Conservation (phyloP, 2,888 invertebrate species). For the Caenorhabditis virilis region DNA sequence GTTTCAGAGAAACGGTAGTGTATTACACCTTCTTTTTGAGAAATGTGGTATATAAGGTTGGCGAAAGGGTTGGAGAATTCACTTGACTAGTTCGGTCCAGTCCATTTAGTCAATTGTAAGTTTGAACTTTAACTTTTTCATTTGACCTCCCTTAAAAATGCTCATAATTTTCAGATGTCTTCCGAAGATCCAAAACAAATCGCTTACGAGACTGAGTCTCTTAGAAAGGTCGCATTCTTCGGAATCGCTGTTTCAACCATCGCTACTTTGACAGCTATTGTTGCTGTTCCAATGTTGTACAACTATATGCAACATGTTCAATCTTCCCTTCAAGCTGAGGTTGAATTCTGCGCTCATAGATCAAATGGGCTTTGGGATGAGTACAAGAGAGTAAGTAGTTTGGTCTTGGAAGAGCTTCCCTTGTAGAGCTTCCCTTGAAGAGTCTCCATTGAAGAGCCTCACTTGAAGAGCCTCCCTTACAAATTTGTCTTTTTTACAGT, state of each 20-base stretch:
- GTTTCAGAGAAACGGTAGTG: no score
- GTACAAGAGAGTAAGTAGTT: conserved; percentile 42
- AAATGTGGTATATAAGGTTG: conserved; percentile 26
- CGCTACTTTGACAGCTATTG: conserved; percentile 54
- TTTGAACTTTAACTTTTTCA: no score
- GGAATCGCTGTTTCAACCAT: conserved; percentile 58
- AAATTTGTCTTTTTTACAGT: conserved; percentile 16
- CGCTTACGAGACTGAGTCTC: conserved; percentile 45
- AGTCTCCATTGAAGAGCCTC: background rate
- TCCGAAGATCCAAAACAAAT: conserved; percentile 45
- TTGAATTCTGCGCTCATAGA: conserved; percentile 55
- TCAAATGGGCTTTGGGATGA: conserved; percentile 57
- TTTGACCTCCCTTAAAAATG: background rate
- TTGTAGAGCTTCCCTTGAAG: background rate
- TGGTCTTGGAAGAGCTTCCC: background rate
- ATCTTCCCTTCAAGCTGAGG: conserved; percentile 53
- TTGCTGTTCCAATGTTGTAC: conserved; percentile 58
- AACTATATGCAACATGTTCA: conserved; percentile 60
- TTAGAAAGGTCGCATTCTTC: conserved; percentile 50
- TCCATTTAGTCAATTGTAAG: conserved; percentile 31
- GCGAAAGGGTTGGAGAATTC: conserved; percentile 19
- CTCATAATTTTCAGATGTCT: conserved; percentile 39
- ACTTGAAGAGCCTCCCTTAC: background rate
- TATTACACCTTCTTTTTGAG: conserved; percentile 22
- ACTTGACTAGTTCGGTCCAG: conserved; percentile 41